Evolutionary conservation across 2,797 vertebrate genomes (phyloP), one percentile per base, ranked within the genome.

Genomic region (Borostomias antarcticus): DNA sequence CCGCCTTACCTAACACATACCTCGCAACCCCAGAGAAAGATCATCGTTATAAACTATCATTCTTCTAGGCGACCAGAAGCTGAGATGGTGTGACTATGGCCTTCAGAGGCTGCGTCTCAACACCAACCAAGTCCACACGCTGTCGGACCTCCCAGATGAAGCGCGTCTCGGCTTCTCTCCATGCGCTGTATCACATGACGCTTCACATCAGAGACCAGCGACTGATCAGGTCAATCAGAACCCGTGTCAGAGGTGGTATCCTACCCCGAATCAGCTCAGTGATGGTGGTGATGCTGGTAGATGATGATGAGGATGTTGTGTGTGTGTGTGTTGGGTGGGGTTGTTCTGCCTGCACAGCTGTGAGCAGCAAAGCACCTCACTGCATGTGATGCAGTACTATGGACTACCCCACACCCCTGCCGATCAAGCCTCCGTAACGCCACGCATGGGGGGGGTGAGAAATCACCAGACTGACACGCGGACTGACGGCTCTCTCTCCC

Each of bases 401-500:
- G 45, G 23, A 19, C n/a, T 10, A 2, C 23, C 54, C 53, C 48
- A 58, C 51, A 62, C 72, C 35, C 47, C 47, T 43, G 64, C 73
- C 79, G 78, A 79, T 87, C 81, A 70, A 69, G n/a, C 66, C 52
- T 35, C 54, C 66, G 82, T 77, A 72, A 77, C 79, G 72, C 66
- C 72, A 72, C 48, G 13, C n/a, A n/a, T 26, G 68, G 65, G 79
- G 64, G 26, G 61, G 66, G 64, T 80, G 69, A 82, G 76, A 81
- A 84, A 85, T 77, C 68, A 74, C 69, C 58, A 37, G 60, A 64
- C 68, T 60, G 72, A 79, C 73, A 66, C 50, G 43, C 58, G 66
- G 60, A 65, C 33, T 17, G 64, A 7, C 25, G 40, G 40, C 15
- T 4, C 40, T n/a, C 13, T 1, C 23, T 6, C 19, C 8, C n/a